These are phyloP conservation scores for Phrynocephalus vlangalii DNA, from an alignment of 2,797 vertebrate genomes.

Conservation along the genomic window DNA sequence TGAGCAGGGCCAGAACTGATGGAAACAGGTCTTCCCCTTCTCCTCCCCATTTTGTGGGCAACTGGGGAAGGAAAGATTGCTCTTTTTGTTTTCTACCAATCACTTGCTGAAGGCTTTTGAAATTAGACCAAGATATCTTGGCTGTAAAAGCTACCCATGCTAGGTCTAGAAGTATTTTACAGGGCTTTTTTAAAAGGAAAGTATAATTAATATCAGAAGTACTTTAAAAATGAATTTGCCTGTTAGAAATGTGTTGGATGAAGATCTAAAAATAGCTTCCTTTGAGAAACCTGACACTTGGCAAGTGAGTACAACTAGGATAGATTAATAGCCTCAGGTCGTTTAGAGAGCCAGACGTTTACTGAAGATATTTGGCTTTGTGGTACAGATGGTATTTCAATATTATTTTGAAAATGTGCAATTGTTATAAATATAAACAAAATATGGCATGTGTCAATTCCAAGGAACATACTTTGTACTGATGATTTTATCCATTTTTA, in stretches of 20 bases:
- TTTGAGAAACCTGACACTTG: conserved; percentile 19
- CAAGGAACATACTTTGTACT: background rate
- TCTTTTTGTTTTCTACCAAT: background rate
- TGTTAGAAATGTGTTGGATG: conserved; percentile 23
- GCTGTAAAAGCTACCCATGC: background rate
- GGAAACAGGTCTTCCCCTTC: background rate
- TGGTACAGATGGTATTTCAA: conserved; percentile 2
- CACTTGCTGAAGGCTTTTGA: background rate
- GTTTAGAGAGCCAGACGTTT: conserved; percentile 10
- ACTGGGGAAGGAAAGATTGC: background rate
- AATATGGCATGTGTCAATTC: conserved; percentile 1
- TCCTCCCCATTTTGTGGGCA: background rate
- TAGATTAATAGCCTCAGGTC: conserved; percentile 22
- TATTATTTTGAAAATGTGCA: background rate
- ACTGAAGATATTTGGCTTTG: background rate
- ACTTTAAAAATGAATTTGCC: background rate
- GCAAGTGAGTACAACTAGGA: background rate
- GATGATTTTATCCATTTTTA: background rate
- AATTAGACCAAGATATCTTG: background rate
- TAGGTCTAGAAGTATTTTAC: background rate
- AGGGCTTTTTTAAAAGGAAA: conserved; percentile 2
- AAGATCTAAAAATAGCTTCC: conserved; percentile 12
- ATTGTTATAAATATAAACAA: background rate
- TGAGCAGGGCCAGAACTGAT: background rate
- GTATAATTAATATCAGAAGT: background rate